A percentile compares a stretch with the other conserved stretches of the same genome.
Evolutionary conservation across 2,113 vertebrate species (phyloP).

Genomic region (Marcusenius ussheri): DNA sequence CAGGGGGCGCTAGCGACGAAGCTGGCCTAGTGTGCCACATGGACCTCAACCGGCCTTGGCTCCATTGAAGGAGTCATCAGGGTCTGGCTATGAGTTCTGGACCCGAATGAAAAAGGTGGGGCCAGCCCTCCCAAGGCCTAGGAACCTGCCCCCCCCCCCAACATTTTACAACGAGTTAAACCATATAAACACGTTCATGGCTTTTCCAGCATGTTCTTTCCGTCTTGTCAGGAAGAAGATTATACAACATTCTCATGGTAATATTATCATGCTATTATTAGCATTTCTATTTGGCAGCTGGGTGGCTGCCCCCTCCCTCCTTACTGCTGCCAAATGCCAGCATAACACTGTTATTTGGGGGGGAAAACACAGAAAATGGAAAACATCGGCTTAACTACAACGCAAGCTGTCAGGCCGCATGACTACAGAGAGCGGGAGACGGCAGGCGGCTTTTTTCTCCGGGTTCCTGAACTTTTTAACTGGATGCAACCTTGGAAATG

Average conservation of each 20-base stretch:
- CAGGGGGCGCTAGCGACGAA: not conserved
- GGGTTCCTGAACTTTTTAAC: conserved; percentile 32
- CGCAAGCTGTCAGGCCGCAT: conserved; percentile 43
- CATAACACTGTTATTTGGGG: not conserved
- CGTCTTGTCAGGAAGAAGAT: not conserved
- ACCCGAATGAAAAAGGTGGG: not conserved
- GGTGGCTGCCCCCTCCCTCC: not conserved
- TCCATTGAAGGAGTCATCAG: not conserved
- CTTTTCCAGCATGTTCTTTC: not conserved
- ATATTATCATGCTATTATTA: conserved; percentile 8
- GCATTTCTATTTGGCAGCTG: not conserved
- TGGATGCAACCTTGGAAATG: conserved; percentile 32
- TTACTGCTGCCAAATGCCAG: not conserved
- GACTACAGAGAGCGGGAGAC: conserved; percentile 44
- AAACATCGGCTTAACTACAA: not conserved
- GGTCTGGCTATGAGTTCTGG: not conserved
- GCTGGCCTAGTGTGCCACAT: not conserved
- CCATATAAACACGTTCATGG: not conserved
- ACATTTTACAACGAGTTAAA: not conserved
- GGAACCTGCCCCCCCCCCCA: not conserved
- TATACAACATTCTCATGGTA: not conserved
- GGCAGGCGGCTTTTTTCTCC: conserved; percentile 48
- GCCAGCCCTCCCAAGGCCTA: not conserved
- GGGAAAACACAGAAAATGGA: not conserved
- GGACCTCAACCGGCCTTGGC: not conserved